Evolutionary conservation across 2,113 vertebrate genomes (phyloP).

Genomic region (Solea solea): DNA sequence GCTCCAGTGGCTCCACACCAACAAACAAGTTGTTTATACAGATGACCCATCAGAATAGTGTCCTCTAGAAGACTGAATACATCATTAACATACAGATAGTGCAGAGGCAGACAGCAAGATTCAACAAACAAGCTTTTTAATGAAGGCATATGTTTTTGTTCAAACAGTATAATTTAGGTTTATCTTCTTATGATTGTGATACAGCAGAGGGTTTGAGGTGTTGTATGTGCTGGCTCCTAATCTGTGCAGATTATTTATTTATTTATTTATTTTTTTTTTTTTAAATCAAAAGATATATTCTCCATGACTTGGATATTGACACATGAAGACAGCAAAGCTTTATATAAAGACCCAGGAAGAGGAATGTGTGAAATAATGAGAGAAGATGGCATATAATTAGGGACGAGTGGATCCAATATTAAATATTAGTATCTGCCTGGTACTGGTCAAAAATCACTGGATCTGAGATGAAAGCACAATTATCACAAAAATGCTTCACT

Average conservation of each 20-base stretch:
- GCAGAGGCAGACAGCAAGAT: slow-evolving; percentile 44
- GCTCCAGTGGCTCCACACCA: slow-evolving; percentile 53
- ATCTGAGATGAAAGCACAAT: no score
- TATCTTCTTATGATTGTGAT: slow-evolving; percentile 2
- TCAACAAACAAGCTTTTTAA: slow-evolving; percentile 59
- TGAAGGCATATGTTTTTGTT: not conserved
- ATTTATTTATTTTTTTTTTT: no score
- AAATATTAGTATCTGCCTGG: no score
- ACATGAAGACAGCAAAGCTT: slow-evolving; percentile 6
- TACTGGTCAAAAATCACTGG: no score
- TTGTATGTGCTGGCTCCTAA: slow-evolving; percentile 5
- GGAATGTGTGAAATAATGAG: slow-evolving; percentile 44
- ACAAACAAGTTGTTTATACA: slow-evolving; percentile 60
- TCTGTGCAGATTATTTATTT: not conserved
- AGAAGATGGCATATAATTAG: not conserved
- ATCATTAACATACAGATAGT: slow-evolving; percentile 46
- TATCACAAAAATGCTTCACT: no score
- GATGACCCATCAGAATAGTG: slow-evolving; percentile 31
- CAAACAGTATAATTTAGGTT: slow-evolving; percentile 16
- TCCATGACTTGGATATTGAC: slow-evolving; percentile 15
- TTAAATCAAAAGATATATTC: no score
- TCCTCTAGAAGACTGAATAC: slow-evolving; percentile 39
- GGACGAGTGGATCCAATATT: no score
- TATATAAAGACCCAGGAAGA: slow-evolving; percentile 6
- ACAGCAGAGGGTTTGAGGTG: slow-evolving; percentile 23